Conservation (phyloP, 2,113 vertebrate genomes). For the Micromys minutus region DNA sequence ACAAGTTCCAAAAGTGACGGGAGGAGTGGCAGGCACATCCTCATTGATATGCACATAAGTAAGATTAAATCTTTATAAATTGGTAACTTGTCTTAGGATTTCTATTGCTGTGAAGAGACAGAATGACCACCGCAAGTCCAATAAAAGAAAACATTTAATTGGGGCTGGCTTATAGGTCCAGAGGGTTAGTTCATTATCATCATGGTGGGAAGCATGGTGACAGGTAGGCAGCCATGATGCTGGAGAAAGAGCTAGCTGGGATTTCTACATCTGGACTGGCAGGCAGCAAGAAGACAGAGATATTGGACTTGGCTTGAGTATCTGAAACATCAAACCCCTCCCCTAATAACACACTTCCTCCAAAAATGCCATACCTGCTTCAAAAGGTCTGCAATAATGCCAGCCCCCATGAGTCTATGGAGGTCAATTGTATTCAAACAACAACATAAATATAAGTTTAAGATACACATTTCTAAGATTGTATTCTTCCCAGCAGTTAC, state of each 20-base stretch:
- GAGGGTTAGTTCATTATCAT: background rate
- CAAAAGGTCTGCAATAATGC: background rate
- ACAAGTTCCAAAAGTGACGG: slow-evolving; percentile 37
- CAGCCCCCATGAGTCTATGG: background rate
- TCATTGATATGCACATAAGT: background rate
- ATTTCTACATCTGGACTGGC: background rate
- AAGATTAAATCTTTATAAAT: background rate
- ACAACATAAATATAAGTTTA: background rate
- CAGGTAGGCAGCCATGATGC: background rate
- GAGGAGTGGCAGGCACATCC: background rate
- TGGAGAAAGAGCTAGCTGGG: background rate
- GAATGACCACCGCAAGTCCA: background rate
- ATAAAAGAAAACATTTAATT: background rate
- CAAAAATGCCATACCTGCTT: background rate
- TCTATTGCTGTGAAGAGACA: background rate
- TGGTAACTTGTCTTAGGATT: background rate
- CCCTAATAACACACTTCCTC: background rate
- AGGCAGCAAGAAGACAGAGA: background rate
- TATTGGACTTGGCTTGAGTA: background rate
- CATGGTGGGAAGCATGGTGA: background rate
- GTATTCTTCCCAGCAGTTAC: background rate
- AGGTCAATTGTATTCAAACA: background rate
- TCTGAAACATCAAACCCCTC: background rate
- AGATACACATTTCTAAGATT: background rate
- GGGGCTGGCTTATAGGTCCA: background rate